These are phyloP conservation scores for Leptobrachium ailaonicum DNA, from an alignment of 2,113 vertebrate genomes.

Conservation along the genomic window DNA sequence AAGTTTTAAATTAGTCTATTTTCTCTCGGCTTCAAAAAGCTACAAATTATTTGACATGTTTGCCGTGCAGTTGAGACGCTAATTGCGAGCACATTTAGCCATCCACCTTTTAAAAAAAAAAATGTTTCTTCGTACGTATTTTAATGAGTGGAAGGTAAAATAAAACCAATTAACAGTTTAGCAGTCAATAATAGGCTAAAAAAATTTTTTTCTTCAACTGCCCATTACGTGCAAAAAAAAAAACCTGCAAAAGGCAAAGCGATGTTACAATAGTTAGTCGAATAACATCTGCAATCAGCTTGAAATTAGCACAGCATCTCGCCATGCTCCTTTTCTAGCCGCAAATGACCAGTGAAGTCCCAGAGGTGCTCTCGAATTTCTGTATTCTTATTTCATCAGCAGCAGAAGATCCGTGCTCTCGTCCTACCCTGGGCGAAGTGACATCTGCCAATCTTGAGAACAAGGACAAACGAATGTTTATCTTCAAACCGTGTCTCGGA, in stretches of 20 bases:
- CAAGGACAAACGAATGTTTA: conserved; percentile 82
- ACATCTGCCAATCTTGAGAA: conserved; percentile 98
- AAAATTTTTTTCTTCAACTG: conserved; percentile 36
- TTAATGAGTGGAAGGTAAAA: conserved; percentile 49
- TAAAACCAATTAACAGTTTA: conserved; percentile 60
- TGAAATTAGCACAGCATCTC: conserved; percentile 70
- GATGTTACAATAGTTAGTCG: conserved; percentile 57
- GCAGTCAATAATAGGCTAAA: conserved; percentile 39
- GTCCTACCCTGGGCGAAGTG: conserved; percentile 83
- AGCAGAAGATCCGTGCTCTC: conserved; percentile 81
- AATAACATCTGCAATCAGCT: conserved; percentile 54
- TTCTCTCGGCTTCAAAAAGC: background rate
- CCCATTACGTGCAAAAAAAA: conserved; percentile 54
- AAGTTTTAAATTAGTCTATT: background rate
- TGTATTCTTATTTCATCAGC: conserved; percentile 89
- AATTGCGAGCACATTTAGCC: conserved; percentile 60
- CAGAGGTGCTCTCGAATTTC: conserved; percentile 93
- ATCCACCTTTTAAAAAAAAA: conserved; percentile 48
- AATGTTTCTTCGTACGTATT: conserved; percentile 43
- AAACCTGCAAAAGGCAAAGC: conserved; percentile 58
- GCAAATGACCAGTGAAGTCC: conserved; percentile 94
- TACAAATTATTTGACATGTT: conserved; percentile 8
- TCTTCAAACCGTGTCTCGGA: conserved; percentile 64
- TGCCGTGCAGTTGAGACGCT: conserved; percentile 45
- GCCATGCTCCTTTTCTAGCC: conserved; percentile 85